Evolutionary conservation across 2,797 vertebrate genomes (phyloP), one percentile per base, ranked within the genome.

Genomic region (Rhinatrema bivittatum): DNA sequence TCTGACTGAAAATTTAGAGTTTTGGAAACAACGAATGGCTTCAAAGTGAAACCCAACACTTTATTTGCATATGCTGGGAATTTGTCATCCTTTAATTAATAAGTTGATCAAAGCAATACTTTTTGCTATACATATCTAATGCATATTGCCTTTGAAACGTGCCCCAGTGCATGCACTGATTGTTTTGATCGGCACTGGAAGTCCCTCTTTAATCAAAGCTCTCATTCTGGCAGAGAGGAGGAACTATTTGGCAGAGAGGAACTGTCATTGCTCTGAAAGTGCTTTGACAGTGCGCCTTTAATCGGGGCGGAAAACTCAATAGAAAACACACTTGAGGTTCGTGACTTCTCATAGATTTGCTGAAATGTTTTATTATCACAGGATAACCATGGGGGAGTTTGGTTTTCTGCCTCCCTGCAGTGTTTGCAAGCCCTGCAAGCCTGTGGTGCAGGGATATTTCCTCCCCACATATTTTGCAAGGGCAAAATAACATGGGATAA

Each of bases 171-270:
- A n/a, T n/a, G n/a, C n/a, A n/a, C n/a, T n/a, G n/a, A n/a, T 56
- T 62, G 51, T 68, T 64, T 62, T 30, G 53, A 25, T 60, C 62
- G 5, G 54, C 54, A 68, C 64, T 60, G 62, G 47, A 64, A 62
- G 62, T 57, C 31, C 2, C 56, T 56, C 57, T 50, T 64, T 64
- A 66, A 71, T 61, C 57, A 65, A 64, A 68, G 60, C 57, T 60
- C 46, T 57, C 56, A 31, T 68, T 57, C 64, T 57, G 62, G 65
- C 65, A 65, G 62, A 48, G 61, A 34, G 54, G 29, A n/a, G n/a
- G n/a, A n/a, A n/a, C n/a, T n/a, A n/a, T n/a, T n/a, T n/a, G n/a
- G n/a, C n/a, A n/a, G n/a, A n/a, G n/a, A n/a, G n/a, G n/a, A n/a
- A n/a, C n/a, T n/a, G n/a, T n/a, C n/a, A n/a, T n/a, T n/a, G n/a